phyloP scores from a whole-genome alignment of 2,797 vertebrate species.

The Xenentodon cancila region DNA sequence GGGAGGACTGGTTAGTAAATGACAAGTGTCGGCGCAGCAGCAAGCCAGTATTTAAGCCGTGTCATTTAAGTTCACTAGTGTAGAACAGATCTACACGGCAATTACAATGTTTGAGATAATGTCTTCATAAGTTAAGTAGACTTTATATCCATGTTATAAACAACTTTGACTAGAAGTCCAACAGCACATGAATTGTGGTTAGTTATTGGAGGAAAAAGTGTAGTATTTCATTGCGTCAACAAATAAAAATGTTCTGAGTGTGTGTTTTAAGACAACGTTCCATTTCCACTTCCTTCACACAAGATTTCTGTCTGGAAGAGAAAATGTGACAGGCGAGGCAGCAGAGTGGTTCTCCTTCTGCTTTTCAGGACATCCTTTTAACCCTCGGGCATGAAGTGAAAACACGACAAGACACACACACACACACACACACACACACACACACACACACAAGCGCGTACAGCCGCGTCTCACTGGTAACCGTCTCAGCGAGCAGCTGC shows the following conservation, averaged over 20 bases:
- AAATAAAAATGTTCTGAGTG: constrained; percentile 10
- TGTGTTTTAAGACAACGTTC: neutral
- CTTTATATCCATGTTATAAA: too few relatives aligned
- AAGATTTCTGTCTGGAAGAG: constrained; percentile 52
- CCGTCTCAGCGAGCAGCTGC: constrained; percentile 52
- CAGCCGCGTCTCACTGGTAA: neutral
- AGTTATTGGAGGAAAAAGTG: too few relatives aligned
- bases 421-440: constrained; percentile 7
- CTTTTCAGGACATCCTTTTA: constrained; percentile 55
- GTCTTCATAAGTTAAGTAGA: neutral
- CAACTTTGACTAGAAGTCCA: too few relatives aligned
- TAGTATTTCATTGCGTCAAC: too few relatives aligned
- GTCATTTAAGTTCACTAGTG: constrained; percentile 12
- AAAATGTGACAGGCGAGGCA: constrained; percentile 64
- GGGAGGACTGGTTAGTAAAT: constrained; percentile 37
- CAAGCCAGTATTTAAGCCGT: constrained; percentile 33
- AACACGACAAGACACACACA: constrained; percentile 8
- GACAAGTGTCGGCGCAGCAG: constrained; percentile 11
- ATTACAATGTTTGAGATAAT: constrained; percentile 1
- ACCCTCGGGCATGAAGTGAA: constrained; percentile 40
- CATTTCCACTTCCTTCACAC: constrained; percentile 38
- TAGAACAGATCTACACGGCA: neutral
- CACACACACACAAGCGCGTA: constrained; percentile 11
- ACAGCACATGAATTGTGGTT: too few relatives aligned
- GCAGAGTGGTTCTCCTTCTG: constrained; percentile 56